Base-by-base conservation (phyloP, 2,797 vertebrate genomes). In the Coregonus suidteri region DNA sequence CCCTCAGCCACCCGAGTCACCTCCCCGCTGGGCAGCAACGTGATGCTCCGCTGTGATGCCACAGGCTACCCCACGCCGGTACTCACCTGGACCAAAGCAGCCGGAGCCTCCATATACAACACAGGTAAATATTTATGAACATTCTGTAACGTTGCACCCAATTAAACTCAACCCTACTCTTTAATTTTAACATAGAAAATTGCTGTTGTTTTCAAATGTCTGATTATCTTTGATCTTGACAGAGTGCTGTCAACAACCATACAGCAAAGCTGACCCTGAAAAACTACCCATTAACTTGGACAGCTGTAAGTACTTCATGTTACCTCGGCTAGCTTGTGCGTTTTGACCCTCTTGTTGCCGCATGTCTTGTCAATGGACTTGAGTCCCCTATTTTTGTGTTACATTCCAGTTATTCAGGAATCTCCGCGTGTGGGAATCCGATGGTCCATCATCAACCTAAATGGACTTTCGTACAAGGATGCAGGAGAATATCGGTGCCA, bases 391-490 rank as follows among this genome's bases (percentile, higher is more conserved):
- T 73, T 67, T 76, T 52, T 20, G 0, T 82, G 11, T 86, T 83
- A n/a, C 47, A 20, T 53, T 65, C n/a, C 79, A 98, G 97, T 97
- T 79, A 94, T 98, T 86, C 96, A 98, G 87, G 96, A 96, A 83
- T 96, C 96, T 86, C 96, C 97, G 78, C 92, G 87, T 73, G 95
- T 96, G 11, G 98, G 97, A 30, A 91, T 95, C 74, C 93, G 95
- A 77, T 98, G 97, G 97, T 98, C 97, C 4, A 94, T 97, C 69
- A 94, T 99, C 82, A 98, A 95, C 88, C 79, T 98, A 83, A 96
- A 95, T 0, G 95, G 95, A 18, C 92, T 98, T 80, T 96, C 96
- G 0, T 95, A 95, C 89, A 93, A 93, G 82, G 97, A 98, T 0
- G 96, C 96, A 6, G 97, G 98, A 13, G 95, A 97, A 85, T 98